Base-by-base conservation (phyloP, 2,113 vertebrate species). In the Cyphomyrus discorhynchus region DNA sequence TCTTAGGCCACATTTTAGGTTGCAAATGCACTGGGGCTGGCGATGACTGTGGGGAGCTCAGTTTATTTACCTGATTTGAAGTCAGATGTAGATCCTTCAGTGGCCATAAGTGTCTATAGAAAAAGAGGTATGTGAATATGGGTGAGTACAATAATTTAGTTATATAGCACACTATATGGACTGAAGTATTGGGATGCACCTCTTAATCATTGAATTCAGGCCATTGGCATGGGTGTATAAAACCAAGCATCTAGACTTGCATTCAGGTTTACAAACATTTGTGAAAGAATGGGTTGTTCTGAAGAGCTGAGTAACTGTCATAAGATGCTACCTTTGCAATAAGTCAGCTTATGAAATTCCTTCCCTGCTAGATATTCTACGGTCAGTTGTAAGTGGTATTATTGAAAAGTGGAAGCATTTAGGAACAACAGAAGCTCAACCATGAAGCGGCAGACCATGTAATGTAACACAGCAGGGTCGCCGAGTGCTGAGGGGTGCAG, bases 81-180 rank as follows among this genome's bases (percentile, higher is more conserved):
- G 85, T 87, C n/a, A 87, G 50, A 24, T 87, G 85, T 53, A 87
- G 85, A 53, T 87, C 85, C 39, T 87, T 87, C 85, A 87, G n/a
- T 53, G 85, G 85, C 85, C 85, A 87, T 35, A 87, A 56, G 17
- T 87, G 85, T 53, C 85, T 87, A 19, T 53, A 39, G n/a, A 8
- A 53, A 53, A 87, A 87, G 13, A 50, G 50, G 35, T 19, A 56
- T 50, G 11, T 80, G 15, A 19, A 80, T 80, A 80, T 80, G 74
- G 74, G 15, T 39, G 35, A 80, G 74, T n/a, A 17, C 35, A 42
- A 19, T 86, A 49, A 21, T 86, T 56, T 56, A 56, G 19, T 5
- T 56, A 21, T 56, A 56, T 24, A 56, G 56, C 53, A 58, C 2
- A 62, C 56, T 62, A 58, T 56, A 58, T n/a, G 56, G 56, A 58